phyloP scores from a whole-genome alignment of 1,140 invertebrate genomes.

The Lepidurus arcticus region DNA sequence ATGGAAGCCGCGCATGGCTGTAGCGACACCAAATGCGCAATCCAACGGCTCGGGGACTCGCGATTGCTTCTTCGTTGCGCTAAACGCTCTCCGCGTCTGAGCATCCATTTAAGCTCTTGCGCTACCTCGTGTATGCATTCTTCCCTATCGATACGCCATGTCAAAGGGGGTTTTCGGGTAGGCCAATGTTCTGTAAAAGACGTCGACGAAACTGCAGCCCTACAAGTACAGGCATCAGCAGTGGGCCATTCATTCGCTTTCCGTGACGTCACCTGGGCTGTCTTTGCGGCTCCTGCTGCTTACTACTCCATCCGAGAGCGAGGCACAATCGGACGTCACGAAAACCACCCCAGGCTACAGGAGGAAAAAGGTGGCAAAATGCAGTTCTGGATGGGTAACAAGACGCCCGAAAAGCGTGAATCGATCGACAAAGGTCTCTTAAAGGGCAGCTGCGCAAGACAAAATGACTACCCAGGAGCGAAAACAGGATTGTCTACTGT shows the following conservation, averaged over 20 bases:
- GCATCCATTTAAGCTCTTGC: no score
- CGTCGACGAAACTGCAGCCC: background rate
- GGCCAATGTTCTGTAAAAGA: background rate
- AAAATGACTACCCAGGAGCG: background rate
- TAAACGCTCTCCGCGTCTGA: background rate
- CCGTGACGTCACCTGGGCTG: background rate
- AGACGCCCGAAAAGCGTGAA: constrained; percentile 4
- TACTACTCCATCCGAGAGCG: background rate
- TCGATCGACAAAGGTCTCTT: constrained; percentile 7
- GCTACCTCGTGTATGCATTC: no score
- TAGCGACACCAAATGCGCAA: background rate
- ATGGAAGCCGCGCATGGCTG: constrained; percentile 20
- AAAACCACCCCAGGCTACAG: background rate
- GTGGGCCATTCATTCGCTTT: background rate
- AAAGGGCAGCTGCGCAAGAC: background rate
- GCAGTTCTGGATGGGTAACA: background rate
- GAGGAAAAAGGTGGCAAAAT: background rate
- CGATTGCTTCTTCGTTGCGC: background rate
- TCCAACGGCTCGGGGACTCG: background rate
- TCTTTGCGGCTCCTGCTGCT: background rate
- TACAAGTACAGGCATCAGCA: background rate
- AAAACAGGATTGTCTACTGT: background rate
- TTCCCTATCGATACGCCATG: background rate
- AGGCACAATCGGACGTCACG: background rate
- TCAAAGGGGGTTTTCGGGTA: constrained; percentile 1